Conservation (phyloP, 2,888 invertebrate species). For the Petrolisthes manimaculis region DNA sequence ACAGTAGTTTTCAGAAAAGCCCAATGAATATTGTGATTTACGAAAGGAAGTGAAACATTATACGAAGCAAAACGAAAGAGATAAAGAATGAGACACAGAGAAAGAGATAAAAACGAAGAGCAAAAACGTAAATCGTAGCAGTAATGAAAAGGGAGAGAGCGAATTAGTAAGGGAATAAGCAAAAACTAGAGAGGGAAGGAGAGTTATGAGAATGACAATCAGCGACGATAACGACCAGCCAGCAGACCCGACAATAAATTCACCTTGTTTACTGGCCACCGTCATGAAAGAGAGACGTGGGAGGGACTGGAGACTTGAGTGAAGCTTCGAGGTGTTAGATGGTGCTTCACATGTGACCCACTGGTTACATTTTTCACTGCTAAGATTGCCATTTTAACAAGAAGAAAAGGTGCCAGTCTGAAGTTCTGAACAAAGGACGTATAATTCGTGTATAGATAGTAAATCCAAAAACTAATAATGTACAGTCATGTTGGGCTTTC, state of each 20-base stretch:
- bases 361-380: neutral
- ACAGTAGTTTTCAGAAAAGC: too few relatives aligned
- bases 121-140: neutral
- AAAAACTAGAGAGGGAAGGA: neutral
- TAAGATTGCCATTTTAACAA: too few relatives aligned
- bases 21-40: too few relatives aligned
- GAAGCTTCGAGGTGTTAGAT: neutral
- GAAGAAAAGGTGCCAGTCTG: too few relatives aligned
- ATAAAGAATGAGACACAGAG: neutral
- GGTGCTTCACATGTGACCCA: neutral
- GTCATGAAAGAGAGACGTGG: neutral
- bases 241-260: neutral
- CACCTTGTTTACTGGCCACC: neutral
- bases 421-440: too few relatives aligned
- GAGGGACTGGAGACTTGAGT: neutral
- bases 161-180: neutral
- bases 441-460: too few relatives aligned
- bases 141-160: neutral
- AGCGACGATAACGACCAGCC: neutral
- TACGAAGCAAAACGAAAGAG: neutral
- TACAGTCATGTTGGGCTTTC: too few relatives aligned
- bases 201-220: neutral
- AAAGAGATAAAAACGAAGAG: neutral
- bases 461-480: too few relatives aligned
- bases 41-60: too few relatives aligned